Percentiles rank a stretch among this genome's conserved stretches.
These are phyloP conservation scores for Popillia japonica DNA, from an alignment of 1,140 invertebrate species.

Conservation along the genomic window DNA sequence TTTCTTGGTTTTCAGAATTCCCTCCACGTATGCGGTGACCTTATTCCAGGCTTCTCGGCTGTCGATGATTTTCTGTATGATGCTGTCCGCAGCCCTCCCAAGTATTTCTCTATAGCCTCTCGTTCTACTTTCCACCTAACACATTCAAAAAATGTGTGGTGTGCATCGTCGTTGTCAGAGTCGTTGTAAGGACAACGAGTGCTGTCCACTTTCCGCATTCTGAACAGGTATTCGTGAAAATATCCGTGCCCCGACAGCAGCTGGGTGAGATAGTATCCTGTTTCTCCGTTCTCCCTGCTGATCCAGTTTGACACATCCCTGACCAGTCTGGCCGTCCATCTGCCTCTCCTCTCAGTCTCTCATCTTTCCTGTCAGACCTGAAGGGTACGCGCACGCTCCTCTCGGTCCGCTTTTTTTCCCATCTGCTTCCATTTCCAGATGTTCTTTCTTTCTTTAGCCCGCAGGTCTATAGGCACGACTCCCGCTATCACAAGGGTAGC, in stretches of 20 bases:
- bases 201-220: constrained; percentile 36
- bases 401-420: background rate
- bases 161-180: constrained; percentile 42
- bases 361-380: constrained; percentile 44
- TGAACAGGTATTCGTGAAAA: constrained; percentile 45
- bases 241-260: constrained; percentile 47
- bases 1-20: background rate
- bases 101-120: background rate
- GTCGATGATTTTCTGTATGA: background rate
- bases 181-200: constrained; percentile 38
- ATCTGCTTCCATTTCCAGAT: constrained; percentile 10
- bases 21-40: background rate
- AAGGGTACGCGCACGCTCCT: background rate
- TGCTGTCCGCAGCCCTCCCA: background rate
- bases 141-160: constrained; percentile 47
- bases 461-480: constrained; percentile 51
- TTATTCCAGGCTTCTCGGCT: background rate
- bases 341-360: constrained; percentile 39
- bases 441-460: constrained; percentile 40
- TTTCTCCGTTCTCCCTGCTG: constrained; percentile 44
- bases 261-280: constrained; percentile 46
- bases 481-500: constrained; percentile 51
- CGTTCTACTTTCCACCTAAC: constrained; percentile 14
- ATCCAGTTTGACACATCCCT: constrained; percentile 43
- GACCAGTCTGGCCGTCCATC: constrained; percentile 48